A percentile compares a stretch with the other conserved stretches of the same genome.
Conservation (phyloP, 2,113 vertebrate genomes). For the Syngnathoides biaculeatus region DNA sequence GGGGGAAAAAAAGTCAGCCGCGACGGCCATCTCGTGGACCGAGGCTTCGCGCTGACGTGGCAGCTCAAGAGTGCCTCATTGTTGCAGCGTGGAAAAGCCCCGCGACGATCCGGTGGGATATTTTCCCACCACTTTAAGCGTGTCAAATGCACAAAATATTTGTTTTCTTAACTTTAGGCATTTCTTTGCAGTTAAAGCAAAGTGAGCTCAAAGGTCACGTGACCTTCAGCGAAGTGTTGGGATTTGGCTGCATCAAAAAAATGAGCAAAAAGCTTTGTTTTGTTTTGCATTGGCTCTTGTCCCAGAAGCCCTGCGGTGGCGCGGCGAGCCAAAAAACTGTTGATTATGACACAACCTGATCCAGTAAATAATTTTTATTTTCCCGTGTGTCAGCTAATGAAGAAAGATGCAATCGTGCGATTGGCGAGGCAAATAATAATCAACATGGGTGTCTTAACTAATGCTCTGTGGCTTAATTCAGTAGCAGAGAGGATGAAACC, state of each 20-base stretch:
- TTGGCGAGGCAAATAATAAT: conserved; percentile 51
- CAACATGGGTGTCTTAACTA: conserved; percentile 56
- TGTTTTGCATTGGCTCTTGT: conserved; percentile 60
- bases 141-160: no score
- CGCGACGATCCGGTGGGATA: no score
- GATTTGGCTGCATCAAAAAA: conserved; percentile 55
- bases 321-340: conserved; percentile 61
- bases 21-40: no score
- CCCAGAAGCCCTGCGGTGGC: conserved; percentile 48
- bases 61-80: no score
- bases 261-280: conserved; percentile 45
- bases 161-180: no score
- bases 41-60: no score
- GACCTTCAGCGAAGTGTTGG: conserved; percentile 62
- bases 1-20: no score
- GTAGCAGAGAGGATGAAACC: neutral
- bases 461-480: conserved; percentile 27
- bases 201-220: conserved; percentile 11
- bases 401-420: conserved; percentile 64
- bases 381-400: conserved; percentile 32
- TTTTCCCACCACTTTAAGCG: no score
- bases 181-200: no score
- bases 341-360: conserved; percentile 53
- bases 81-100: no score
- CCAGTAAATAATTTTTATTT: conserved; percentile 58